A percentile compares a stretch with the other conserved stretches of the same genome.
Conservation (phyloP, 92 coral and sea anemone species). For the Epizoanthus stellaris region DNA sequence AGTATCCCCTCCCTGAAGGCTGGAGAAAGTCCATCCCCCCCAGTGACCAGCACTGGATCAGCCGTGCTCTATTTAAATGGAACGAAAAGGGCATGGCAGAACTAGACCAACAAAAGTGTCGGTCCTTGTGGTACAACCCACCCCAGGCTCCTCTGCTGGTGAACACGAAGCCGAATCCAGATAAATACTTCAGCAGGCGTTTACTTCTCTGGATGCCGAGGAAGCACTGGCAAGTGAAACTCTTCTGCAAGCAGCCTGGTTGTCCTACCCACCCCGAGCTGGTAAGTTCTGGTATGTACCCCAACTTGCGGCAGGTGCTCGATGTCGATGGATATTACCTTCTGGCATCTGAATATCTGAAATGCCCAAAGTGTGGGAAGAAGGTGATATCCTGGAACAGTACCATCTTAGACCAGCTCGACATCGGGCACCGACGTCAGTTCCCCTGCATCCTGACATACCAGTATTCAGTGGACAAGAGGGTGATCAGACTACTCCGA, state of each 20-base stretch:
- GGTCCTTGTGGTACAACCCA: slow-evolving; percentile 60
- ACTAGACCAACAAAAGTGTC: slow-evolving; percentile 32
- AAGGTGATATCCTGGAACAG: slow-evolving; percentile 57
- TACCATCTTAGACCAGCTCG: slow-evolving; percentile 42
- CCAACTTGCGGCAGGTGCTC: slow-evolving; percentile 13
- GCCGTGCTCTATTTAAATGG: slow-evolving; percentile 13
- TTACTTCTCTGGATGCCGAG: slow-evolving; percentile 20
- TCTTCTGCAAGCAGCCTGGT: not conserved
- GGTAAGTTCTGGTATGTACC: no score
- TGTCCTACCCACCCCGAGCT: no score
- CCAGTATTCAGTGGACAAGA: slow-evolving; percentile 48
- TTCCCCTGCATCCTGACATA: slow-evolving; percentile 46
- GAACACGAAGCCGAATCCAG: slow-evolving; percentile 19
- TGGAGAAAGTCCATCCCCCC: slow-evolving; percentile 56
- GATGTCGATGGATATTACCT: slow-evolving; percentile 61
- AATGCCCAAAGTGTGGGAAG: slow-evolving; percentile 53
- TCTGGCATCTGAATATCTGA: slow-evolving; percentile 60
- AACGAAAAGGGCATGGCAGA: not conserved
- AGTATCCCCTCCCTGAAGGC: slow-evolving; percentile 50
- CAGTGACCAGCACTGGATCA: slow-evolving; percentile 51
- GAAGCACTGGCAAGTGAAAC: slow-evolving; percentile 9
- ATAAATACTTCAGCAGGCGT: slow-evolving; percentile 13
- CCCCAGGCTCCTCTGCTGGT: slow-evolving; percentile 47
- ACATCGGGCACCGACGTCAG: slow-evolving; percentile 48
- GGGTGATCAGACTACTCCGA: slow-evolving; percentile 45